These are phyloP conservation scores for Orbicella faveolata DNA, from an alignment of 64 coral and sea anemone species.

Conservation along the genomic window DNA sequence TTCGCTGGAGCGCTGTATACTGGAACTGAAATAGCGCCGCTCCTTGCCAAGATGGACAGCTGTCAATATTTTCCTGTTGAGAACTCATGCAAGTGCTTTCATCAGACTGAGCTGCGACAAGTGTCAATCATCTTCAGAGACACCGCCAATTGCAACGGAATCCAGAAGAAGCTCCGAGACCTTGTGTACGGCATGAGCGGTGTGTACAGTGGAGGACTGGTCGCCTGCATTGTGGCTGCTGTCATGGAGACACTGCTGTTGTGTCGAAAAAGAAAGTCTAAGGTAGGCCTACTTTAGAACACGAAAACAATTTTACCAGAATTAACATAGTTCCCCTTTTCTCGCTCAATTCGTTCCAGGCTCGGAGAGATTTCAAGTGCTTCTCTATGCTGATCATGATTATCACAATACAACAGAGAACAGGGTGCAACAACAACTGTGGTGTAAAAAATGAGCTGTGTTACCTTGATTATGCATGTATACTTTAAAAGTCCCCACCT, in stretches of 20 bases:
- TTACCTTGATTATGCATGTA: too few species aligned
- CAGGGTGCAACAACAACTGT: too few species aligned
- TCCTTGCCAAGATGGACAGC: constrained; percentile 71
- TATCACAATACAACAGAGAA: too few species aligned
- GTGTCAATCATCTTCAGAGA: constrained; percentile 82
- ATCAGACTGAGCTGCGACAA: constrained; percentile 69
- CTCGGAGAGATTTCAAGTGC: too few species aligned
- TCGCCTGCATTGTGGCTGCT: constrained; percentile 61
- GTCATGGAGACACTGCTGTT: constrained; percentile 55
- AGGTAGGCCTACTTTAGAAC: constrained; percentile 41
- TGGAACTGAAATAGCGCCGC: constrained; percentile 58
- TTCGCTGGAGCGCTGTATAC: constrained; percentile 72
- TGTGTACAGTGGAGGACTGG: constrained; percentile 69
- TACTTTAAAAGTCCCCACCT: too few species aligned
- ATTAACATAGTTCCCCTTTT: too few species aligned
- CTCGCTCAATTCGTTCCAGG: too few species aligned
- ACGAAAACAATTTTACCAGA: not conserved
- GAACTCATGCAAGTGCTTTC: constrained; percentile 82
- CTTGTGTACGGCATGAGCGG: constrained; percentile 84
- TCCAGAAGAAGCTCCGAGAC: constrained; percentile 69
- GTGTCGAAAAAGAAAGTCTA: constrained; percentile 57
- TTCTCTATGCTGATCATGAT: too few species aligned
- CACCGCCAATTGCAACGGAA: constrained; percentile 78
- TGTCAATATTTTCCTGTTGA: constrained; percentile 85
- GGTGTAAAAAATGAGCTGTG: too few species aligned